Evolutionary conservation across 2,888 invertebrate genomes (phyloP), one percentile per base, ranked within the genome.

Genomic region (Lapara coniferarum): DNA sequence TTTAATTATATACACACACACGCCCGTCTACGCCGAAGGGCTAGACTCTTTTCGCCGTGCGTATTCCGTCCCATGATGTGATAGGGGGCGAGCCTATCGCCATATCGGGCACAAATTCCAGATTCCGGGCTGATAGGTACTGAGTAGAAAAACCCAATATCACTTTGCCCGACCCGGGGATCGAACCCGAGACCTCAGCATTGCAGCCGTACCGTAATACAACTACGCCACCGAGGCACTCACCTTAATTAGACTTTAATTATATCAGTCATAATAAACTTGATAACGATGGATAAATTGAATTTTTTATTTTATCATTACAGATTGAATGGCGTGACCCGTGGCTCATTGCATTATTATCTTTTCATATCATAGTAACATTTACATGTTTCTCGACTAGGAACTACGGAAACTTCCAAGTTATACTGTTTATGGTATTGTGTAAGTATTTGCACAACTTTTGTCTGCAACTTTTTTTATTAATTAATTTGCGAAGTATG

Each of bases 311-410:
- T 44, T 71, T 74, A 71, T 77, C 73, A 80, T 94, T 95, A 82
- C 93, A 97, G 98, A 97, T 98, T 87, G 98, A 98, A 85, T 98
- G 98, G 98, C 95, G 95, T 79, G 98, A 98, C 88, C 97, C 98
- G 8, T 98, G 97, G 97, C 94, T 98, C 14, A 96, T 97, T 73
- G 96, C 95, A 16, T 89, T 98, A 14, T 90, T 97, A 75, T 91
- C 95, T 58, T 96, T 97, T 85, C 98, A 98, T 86, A 88, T 97
- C 57, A 90, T 96, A 66, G 95, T 97, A 46, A 97, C 97, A 71
- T 94, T 97, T 82, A 96, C 96, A 78, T 97, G 97, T 57, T 90
- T 98, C 69, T 95, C 97, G 80, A 97, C 98, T 57, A 95, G 97
- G 80, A 97, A 97, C 89, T 96, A 97, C 91, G 96, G 97, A 73